These are phyloP conservation scores for Achroia grisella DNA, from an alignment of 1,140 invertebrate genomes.

Conservation along the genomic window DNA sequence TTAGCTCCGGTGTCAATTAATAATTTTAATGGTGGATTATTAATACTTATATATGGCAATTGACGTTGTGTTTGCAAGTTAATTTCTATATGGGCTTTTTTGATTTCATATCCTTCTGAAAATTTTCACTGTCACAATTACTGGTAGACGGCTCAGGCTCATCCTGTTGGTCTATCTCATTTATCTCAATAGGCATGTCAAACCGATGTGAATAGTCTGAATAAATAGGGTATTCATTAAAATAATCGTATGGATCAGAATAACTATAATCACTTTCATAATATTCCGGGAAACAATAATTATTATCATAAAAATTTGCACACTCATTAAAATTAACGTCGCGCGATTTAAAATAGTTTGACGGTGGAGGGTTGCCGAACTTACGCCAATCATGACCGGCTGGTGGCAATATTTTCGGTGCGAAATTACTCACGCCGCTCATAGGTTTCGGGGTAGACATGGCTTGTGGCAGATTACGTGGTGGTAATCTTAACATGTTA, in stretches of 20 bases:
- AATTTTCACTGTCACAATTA: neutral
- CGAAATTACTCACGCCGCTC: slow-evolving; percentile 15
- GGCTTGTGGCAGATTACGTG: neutral
- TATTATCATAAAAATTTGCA: slow-evolving; percentile 11
- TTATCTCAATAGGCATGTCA: too few relatives aligned
- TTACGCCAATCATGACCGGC: slow-evolving; percentile 9
- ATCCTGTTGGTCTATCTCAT: neutral
- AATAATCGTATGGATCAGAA: slow-evolving; percentile 6
- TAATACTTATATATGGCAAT: too few relatives aligned
- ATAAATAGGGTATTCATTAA: slow-evolving; percentile 8
- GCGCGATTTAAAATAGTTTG: slow-evolving; percentile 26
- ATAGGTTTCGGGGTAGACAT: slow-evolving; percentile 12
- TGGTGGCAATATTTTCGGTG: slow-evolving; percentile 5
- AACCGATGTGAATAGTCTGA: neutral
- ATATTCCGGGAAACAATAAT: neutral
- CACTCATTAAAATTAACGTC: slow-evolving; percentile 24
- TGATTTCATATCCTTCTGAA: neutral
- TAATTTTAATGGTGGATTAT: too few relatives aligned
- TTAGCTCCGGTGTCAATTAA: too few relatives aligned
- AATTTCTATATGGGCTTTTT: neutral
- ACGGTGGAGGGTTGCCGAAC: slow-evolving; percentile 20
- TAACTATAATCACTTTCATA: slow-evolving; percentile 8
- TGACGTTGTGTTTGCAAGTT: too few relatives aligned
- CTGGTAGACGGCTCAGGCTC: neutral
- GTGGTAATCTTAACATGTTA: slow-evolving; percentile 9